A percentile compares a stretch with the other conserved stretches of the same genome.
These are phyloP conservation scores for Steatocranus sp. DNA, from an alignment of 2,797 vertebrate genomes.

Conservation along the genomic window DNA sequence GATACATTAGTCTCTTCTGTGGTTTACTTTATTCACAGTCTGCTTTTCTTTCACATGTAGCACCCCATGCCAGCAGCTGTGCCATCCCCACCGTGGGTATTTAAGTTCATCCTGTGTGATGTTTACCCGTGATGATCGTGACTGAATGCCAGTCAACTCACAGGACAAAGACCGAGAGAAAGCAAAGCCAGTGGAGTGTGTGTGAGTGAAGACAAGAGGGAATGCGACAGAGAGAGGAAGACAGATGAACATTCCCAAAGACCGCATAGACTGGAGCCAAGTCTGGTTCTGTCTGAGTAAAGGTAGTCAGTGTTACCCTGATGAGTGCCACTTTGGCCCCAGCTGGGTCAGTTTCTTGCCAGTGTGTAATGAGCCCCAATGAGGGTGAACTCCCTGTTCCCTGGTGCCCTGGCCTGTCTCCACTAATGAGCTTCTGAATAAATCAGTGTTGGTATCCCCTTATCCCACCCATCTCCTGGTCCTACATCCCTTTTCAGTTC, in stretches of 20 bases:
- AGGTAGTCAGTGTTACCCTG: slow-evolving; percentile 66
- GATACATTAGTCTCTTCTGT: slow-evolving; percentile 10
- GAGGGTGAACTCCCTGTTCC: slow-evolving; percentile 70
- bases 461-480: slow-evolving; percentile 22
- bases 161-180: slow-evolving; percentile 19
- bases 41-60: slow-evolving; percentile 24
- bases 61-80: slow-evolving; percentile 34
- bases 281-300: slow-evolving; percentile 50
- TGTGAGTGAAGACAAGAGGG: neutral
- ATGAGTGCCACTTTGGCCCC: slow-evolving; percentile 62
- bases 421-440: slow-evolving; percentile 81
- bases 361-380: slow-evolving; percentile 78
- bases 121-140: slow-evolving; percentile 53
- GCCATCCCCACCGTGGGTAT: slow-evolving; percentile 22
- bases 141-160: slow-evolving; percentile 44
- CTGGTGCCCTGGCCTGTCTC: slow-evolving; percentile 66
- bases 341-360: slow-evolving; percentile 63
- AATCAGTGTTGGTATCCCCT: slow-evolving; percentile 57
- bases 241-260: slow-evolving; percentile 8
- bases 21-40: slow-evolving; percentile 40
- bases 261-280: slow-evolving; percentile 25
- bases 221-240: neutral
- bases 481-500: slow-evolving; percentile 36
- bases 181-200: neutral
- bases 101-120: slow-evolving; percentile 50